A percentile compares a stretch with the other conserved stretches of the same genome.
Conservation (phyloP, 1,140 invertebrate species). For the Ostrea edulis region DNA sequence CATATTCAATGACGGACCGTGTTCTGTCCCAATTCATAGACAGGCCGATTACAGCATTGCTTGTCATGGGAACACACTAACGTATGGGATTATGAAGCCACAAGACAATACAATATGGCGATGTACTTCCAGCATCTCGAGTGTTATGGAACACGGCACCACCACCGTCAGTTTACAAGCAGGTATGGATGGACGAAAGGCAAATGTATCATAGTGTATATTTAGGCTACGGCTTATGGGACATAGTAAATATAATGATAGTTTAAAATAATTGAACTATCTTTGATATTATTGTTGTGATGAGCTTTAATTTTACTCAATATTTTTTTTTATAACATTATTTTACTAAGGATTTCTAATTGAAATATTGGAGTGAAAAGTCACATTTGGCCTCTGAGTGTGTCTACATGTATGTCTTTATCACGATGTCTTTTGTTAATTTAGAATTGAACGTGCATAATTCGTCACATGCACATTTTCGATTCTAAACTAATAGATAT, state of each 20-base stretch:
- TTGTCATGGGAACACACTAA: slow-evolving; percentile 4
- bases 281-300: too few species aligned
- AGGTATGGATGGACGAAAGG: not conserved
- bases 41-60: not conserved
- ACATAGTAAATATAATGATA: too few species aligned
- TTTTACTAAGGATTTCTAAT: too few species aligned
- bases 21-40: not conserved
- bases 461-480: too few species aligned
- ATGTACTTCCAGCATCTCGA: not conserved
- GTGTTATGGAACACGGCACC: not conserved
- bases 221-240: not conserved
- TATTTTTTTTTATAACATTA: too few species aligned
- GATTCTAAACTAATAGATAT: too few species aligned
- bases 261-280: too few species aligned
- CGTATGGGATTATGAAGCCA: not conserved
- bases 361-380: too few species aligned
- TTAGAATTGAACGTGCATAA: too few species aligned
- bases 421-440: too few species aligned
- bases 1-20: not conserved
- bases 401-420: too few species aligned
- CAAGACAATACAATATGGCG: not conserved
- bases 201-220: not conserved
- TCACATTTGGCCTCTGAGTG: not conserved
- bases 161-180: not conserved
- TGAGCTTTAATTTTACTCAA: too few species aligned